Percentiles rank a stretch among this genome's conserved stretches.
Evolutionary conservation across 92 coral and sea anemone species (phyloP).

Genomic region (Pocillopora meandrina): DNA sequence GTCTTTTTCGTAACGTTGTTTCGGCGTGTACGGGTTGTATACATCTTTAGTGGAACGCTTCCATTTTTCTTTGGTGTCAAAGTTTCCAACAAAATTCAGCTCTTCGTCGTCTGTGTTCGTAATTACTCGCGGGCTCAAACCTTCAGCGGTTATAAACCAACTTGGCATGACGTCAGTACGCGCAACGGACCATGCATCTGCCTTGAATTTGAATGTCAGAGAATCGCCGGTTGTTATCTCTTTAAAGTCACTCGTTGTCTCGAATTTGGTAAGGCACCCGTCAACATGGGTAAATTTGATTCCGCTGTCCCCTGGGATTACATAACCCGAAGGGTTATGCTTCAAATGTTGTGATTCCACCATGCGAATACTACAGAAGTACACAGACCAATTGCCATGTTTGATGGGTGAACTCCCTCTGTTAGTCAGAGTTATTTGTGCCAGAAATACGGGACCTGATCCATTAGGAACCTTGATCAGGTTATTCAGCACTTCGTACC

Average conservation of each 20-base stretch:
- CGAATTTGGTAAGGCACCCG: constrained; percentile 81
- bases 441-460: constrained; percentile 27
- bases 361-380: constrained; percentile 84
- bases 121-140: constrained; percentile 47
- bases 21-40: constrained; percentile 75
- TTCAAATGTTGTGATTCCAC: constrained; percentile 73
- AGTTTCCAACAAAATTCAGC: constrained; percentile 69
- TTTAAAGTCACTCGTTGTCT: constrained; percentile 63
- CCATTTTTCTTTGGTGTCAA: constrained; percentile 81
- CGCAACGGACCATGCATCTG: constrained; percentile 70
- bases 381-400: constrained; percentile 83
- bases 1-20: constrained; percentile 48
- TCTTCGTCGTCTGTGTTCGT: constrained; percentile 63
- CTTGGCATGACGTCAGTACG: constrained; percentile 87
- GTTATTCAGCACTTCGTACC: constrained; percentile 82
- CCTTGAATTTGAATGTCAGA: constrained; percentile 44
- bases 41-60: constrained; percentile 57
- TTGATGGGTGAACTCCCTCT: constrained; percentile 56
- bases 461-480: constrained; percentile 28
- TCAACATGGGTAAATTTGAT: constrained; percentile 69
- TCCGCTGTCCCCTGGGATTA: constrained; percentile 78
- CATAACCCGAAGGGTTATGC: constrained; percentile 75
- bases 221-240: constrained; percentile 46
- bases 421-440: constrained; percentile 75
- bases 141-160: constrained; percentile 71